A percentile compares a stretch with the other conserved stretches of the same genome.
Evolutionary conservation across 2,888 invertebrate species (phyloP).

Genomic region (Melanostoma mellinum): DNA sequence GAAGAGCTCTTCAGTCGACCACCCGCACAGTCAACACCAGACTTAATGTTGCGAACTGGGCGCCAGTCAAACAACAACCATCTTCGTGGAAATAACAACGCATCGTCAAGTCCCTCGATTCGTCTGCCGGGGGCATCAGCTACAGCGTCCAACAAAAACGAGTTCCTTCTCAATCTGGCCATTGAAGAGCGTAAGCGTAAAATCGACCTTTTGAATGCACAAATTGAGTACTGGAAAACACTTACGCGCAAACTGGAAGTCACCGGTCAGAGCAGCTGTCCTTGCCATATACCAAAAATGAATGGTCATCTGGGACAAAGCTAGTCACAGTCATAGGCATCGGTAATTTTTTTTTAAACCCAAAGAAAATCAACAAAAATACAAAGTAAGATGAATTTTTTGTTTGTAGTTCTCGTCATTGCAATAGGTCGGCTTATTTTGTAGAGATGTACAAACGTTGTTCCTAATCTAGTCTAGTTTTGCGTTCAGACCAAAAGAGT

Average conservation of each 20-base stretch:
- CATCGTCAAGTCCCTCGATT: conserved; percentile 75
- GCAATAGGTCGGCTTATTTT: conserved; percentile 50
- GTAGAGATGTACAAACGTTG: conserved; percentile 81
- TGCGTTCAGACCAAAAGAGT: conserved; percentile 47
- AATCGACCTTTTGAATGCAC: conserved; percentile 80
- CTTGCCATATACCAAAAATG: conserved; percentile 79
- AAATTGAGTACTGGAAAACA: conserved; percentile 81
- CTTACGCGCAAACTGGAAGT: conserved; percentile 80
- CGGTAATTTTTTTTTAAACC: conserved; percentile 46
- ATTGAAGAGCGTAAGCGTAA: conserved; percentile 81
- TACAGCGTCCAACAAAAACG: conserved; percentile 75
- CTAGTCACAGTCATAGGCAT: conserved; percentile 70
- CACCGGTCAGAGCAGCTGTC: conserved; percentile 76
- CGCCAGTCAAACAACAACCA: conserved; percentile 69
- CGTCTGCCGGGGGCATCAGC: conserved; percentile 42
- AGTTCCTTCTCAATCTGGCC: conserved; percentile 79
- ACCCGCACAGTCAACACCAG: conserved; percentile 60
- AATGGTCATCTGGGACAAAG: conserved; percentile 75
- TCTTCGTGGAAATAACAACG: conserved; percentile 75
- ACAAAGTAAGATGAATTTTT: conserved; percentile 53
- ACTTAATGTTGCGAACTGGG: conserved; percentile 40
- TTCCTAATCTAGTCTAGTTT: conserved; percentile 81
- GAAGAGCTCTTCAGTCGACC: conserved; percentile 79
- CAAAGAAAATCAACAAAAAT: conserved; percentile 37
- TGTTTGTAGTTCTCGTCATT: conserved; percentile 57